phyloP scores from a whole-genome alignment of 2,888 invertebrate species.

The Gymnosoma rotundatum region DNA sequence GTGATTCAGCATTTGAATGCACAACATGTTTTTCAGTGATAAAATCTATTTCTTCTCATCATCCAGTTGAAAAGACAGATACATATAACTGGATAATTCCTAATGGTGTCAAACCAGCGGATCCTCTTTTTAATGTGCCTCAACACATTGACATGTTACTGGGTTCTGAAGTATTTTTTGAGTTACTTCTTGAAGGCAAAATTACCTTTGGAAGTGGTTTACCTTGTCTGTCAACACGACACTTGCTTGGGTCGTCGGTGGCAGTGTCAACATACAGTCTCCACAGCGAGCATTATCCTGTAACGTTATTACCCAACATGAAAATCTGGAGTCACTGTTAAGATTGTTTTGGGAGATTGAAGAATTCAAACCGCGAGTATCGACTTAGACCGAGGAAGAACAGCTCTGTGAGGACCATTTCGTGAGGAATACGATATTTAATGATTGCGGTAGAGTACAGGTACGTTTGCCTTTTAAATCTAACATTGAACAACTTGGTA shows the following conservation, averaged over 20 bases:
- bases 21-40: background rate
- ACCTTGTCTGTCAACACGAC: conserved; percentile 15
- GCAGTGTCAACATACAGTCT: background rate
- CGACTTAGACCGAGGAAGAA: background rate
- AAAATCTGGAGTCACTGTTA: no score
- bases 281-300: background rate
- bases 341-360: no score
- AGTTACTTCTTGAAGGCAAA: no score
- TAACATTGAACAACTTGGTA: background rate
- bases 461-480: background rate
- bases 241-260: background rate
- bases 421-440: background rate
- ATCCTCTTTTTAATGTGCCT: no score
- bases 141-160: no score
- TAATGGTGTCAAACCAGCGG: no score
- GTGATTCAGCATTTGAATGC: background rate
- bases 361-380: background rate
- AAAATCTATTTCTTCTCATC: background rate
- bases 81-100: background rate
- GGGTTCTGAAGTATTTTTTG: no score
- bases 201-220: background rate
- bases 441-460: background rate
- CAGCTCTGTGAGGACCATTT: background rate
- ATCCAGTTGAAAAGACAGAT: background rate
- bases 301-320: background rate